These are phyloP conservation scores for Nesospiza acunhae DNA, from an alignment of 2,113 vertebrate species.

Conservation along the genomic window DNA sequence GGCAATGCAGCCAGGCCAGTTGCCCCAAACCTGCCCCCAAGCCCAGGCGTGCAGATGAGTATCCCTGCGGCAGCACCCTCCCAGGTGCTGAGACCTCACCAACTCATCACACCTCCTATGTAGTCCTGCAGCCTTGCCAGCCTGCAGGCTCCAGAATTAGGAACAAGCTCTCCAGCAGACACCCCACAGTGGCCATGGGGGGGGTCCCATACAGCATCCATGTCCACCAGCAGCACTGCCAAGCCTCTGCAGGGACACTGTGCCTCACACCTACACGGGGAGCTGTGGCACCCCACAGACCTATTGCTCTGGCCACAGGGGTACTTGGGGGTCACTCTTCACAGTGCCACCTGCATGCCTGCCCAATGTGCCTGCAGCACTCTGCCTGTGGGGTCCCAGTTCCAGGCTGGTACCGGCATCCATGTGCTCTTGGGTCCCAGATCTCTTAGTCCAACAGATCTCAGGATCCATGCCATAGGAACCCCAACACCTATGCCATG, in stretches of 20 bases:
- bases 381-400: background rate
- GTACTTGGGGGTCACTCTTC: background rate
- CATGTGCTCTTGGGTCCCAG: background rate
- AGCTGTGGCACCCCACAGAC: background rate
- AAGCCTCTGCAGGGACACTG: background rate
- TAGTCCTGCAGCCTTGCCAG: background rate
- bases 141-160: background rate
- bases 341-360: background rate
- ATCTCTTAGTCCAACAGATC: background rate
- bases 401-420: background rate
- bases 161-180: background rate
- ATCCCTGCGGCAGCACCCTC: background rate
- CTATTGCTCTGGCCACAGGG: accelerated
- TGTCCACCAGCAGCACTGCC: background rate
- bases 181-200: background rate
- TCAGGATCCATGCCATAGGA: background rate
- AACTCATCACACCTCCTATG: background rate
- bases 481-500: background rate
- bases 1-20: background rate
- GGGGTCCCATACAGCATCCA: background rate
- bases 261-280: background rate
- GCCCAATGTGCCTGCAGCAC: background rate
- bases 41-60: background rate
- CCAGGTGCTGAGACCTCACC: background rate
- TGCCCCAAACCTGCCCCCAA: background rate